Evolutionary conservation across 92 coral and sea anemone genomes (phyloP).

Genomic region (Epizoanthus scotinus): DNA sequence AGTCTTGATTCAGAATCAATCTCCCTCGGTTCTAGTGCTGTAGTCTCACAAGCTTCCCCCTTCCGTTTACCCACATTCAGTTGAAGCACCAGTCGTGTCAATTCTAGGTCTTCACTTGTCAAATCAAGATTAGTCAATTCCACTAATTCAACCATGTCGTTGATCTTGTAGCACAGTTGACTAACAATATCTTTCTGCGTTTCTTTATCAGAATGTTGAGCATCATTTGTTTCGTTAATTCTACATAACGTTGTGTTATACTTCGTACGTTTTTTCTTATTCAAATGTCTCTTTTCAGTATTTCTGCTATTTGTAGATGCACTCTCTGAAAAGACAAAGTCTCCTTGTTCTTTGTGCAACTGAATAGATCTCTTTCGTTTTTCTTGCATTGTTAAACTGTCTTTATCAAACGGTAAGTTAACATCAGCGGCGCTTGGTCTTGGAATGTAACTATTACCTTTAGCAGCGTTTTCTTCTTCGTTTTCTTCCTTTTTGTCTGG

Average conservation of each 20-base stretch:
- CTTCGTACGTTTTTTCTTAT: not conserved
- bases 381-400: conserved; percentile 11
- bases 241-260: conserved; percentile 7
- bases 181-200: not conserved
- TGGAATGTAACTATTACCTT: not conserved
- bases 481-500: not conserved
- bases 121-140: conserved; percentile 6
- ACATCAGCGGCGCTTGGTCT: not conserved
- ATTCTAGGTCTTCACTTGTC: conserved; percentile 21
- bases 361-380: conserved; percentile 30
- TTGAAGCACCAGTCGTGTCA: not conserved
- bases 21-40: not conserved
- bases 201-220: not conserved
- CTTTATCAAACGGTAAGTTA: not conserved
- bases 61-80: not conserved
- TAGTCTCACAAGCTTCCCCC: not conserved
- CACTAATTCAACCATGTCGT: not conserved
- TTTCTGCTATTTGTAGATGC: not conserved
- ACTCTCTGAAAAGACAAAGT: conserved; percentile 4
- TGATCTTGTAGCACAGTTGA: conserved; percentile 21
- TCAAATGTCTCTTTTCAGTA: not conserved
- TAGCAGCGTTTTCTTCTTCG: not conserved
- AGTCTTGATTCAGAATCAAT: too few species aligned
- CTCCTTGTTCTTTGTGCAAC: conserved; percentile 5
- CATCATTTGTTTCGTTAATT: conserved; percentile 12